Evolutionary conservation across 2,888 invertebrate genomes (phyloP), one percentile per base, ranked within the genome.

Genomic region (Thymelicus acteon): DNA sequence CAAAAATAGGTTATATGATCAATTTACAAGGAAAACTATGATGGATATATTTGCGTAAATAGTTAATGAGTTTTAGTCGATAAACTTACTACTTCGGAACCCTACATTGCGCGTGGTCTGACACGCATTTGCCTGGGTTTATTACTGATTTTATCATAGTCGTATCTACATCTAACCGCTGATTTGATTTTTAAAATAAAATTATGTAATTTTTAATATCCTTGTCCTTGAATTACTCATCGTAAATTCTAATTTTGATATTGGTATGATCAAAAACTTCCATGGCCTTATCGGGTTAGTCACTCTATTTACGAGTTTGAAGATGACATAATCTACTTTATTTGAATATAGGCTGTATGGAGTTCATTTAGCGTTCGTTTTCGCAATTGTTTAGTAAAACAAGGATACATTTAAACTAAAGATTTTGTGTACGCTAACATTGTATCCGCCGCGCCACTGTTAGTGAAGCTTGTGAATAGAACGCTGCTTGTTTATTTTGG

Each of bases 181-280:
- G 31, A 7, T 52, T 7, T 19, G 15, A 52, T 15, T 52, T 15
- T 52, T 15, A n/a, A 52, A 52, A 15, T 19, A 6, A 44, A 52
- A 52, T 52, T 6, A 52, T 52, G 15, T 52, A 52, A 19, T 12
- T 57, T 31, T 57, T 19, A 10, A 31, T 7, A 31, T 57, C 31
- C 6, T 57, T 31, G 13, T 8, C 10, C 10, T 31, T 6, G 31
- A 57, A 31, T 31, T 12, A 31, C 7, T n/a, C 15, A 64, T 72
- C 66, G 57, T 72, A 72, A 73, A 70, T 71, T 57, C 57, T 73
- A 65, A 74, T 75, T 71, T 74, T 24, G 57, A 31, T 49, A 54
- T 62, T 62, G 12, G 54, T 64, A 61, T 58, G 60, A 52, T 39
- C 19, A 47, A 66, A 69, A 71, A 66, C 60, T 71, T 71, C 71